A percentile compares a stretch with the other conserved stretches of the same genome.
Conservation (phyloP, 2,888 invertebrate genomes). For the Dryocosmus kuriphilus region DNA sequence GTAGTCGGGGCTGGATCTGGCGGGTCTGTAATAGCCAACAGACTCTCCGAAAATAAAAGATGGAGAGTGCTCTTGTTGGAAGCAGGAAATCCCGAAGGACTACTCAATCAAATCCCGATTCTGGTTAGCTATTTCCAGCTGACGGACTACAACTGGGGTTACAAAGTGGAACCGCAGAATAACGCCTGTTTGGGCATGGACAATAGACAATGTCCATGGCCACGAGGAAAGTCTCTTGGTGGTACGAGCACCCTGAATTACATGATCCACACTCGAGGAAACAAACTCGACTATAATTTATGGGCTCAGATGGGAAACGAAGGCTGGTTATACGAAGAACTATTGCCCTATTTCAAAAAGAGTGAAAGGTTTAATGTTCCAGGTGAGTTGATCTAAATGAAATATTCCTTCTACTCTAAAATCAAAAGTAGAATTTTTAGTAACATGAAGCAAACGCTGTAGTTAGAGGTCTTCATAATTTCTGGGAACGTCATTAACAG, state of each 20-base stretch:
- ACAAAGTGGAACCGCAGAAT: constrained; percentile 83
- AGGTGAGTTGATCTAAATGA: constrained; percentile 52
- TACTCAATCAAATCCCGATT: constrained; percentile 81
- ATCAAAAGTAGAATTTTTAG: background rate
- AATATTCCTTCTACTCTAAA: background rate
- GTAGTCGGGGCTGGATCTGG: constrained; percentile 86
- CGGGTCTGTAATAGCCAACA: constrained; percentile 85
- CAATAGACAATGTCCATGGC: constrained; percentile 87
- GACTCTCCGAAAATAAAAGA: constrained; percentile 82
- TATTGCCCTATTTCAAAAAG: constrained; percentile 66
- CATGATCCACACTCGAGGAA: constrained; percentile 72
- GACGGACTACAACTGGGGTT: constrained; percentile 85
- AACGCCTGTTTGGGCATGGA: constrained; percentile 84
- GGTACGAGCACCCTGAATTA: constrained; percentile 72
- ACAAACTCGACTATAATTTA: constrained; percentile 63
- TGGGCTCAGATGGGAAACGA: constrained; percentile 66
- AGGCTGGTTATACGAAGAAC: constrained; percentile 67
- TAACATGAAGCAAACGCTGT: background rate
- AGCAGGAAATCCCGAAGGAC: constrained; percentile 80
- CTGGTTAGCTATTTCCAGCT: constrained; percentile 81
- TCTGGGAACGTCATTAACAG: background rate
- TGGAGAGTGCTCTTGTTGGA: constrained; percentile 84
- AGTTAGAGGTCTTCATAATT: background rate
- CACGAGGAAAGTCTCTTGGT: constrained; percentile 76
- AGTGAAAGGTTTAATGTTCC: constrained; percentile 66